Evolutionary conservation across 2,113 vertebrate genomes (phyloP).

Genomic region (Noturus placidus): DNA sequence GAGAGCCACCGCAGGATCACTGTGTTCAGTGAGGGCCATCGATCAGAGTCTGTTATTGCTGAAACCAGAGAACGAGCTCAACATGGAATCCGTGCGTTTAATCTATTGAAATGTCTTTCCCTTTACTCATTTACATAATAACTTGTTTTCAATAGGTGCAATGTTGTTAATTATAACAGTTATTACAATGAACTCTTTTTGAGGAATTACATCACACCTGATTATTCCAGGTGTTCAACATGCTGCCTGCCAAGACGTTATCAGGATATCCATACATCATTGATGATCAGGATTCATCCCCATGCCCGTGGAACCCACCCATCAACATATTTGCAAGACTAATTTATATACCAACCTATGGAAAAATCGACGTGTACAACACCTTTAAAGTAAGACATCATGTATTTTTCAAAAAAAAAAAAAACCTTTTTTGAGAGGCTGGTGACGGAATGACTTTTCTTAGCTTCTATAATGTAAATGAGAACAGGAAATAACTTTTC

Average conservation of each 20-base stretch:
- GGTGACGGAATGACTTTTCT: too few relatives aligned
- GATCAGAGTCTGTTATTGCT: slow-evolving; percentile 82
- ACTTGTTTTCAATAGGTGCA: neutral
- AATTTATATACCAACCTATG: neutral
- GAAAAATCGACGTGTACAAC: slow-evolving; percentile 60
- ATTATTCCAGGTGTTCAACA: slow-evolving; percentile 69
- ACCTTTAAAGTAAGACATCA: slow-evolving; percentile 64
- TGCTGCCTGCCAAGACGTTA: slow-evolving; percentile 70
- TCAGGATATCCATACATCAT: slow-evolving; percentile 63
- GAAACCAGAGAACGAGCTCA: slow-evolving; percentile 64
- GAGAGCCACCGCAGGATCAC: slow-evolving; percentile 74
- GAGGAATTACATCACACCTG: neutral
- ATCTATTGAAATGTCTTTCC: neutral
- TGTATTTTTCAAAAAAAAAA: too few relatives aligned
- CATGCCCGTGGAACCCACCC: slow-evolving; percentile 16
- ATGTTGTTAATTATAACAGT: neutral
- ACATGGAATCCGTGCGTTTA: slow-evolving; percentile 61
- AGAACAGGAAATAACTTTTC: too few relatives aligned
- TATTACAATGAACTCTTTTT: neutral
- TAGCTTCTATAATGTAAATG: too few relatives aligned
- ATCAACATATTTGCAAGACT: neutral
- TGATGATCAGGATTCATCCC: neutral
- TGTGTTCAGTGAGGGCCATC: slow-evolving; percentile 79
- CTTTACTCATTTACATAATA: neutral
- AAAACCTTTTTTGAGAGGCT: too few relatives aligned